A percentile compares a stretch with the other conserved stretches of the same genome.
phyloP scores from a whole-genome alignment of 2,888 invertebrate species.

The Sinelater perroti region DNA sequence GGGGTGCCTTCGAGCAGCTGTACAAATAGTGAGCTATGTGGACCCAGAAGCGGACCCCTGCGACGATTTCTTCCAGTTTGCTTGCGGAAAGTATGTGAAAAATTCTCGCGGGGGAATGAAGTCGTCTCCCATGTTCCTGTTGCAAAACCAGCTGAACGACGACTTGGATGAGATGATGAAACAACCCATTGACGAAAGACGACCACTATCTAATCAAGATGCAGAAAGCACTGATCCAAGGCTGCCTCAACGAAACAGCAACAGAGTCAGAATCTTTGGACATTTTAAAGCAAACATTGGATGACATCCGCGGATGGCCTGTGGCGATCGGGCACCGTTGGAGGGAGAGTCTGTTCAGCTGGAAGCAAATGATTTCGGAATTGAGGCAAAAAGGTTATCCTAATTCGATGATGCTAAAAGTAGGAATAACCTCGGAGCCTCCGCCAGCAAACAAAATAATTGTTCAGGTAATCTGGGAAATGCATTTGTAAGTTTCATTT shows the following conservation, averaged over 20 bases:
- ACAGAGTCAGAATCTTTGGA: conserved; percentile 30
- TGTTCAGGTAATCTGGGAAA: not conserved
- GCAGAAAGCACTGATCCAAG: conserved; percentile 40
- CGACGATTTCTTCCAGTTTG: conserved; percentile 72
- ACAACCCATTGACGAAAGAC: conserved; percentile 1
- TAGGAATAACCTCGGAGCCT: not conserved
- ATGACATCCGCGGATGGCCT: conserved; percentile 52
- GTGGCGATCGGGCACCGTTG: conserved; percentile 44
- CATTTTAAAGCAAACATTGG: conserved; percentile 42
- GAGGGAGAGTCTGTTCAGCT: conserved; percentile 45
- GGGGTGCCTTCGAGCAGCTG: conserved; percentile 6
- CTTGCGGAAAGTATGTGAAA: conserved; percentile 17
- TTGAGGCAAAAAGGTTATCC: conserved; percentile 46
- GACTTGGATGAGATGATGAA: not conserved
- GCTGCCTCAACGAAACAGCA: conserved; percentile 44
- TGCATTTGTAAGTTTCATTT: not conserved
- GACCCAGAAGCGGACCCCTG: conserved; percentile 74
- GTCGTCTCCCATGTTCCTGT: conserved; percentile 72
- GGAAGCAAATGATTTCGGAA: conserved; percentile 46
- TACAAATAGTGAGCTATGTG: conserved; percentile 59
- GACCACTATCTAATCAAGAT: conserved; percentile 7
- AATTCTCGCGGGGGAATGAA: conserved; percentile 66
- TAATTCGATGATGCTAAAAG: conserved; percentile 43
- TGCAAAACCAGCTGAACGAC: conserved; percentile 56
- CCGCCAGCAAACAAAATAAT: not conserved